Base-by-base conservation (phyloP, 2,113 vertebrate genomes). In the Nematolebias whitei region DNA sequence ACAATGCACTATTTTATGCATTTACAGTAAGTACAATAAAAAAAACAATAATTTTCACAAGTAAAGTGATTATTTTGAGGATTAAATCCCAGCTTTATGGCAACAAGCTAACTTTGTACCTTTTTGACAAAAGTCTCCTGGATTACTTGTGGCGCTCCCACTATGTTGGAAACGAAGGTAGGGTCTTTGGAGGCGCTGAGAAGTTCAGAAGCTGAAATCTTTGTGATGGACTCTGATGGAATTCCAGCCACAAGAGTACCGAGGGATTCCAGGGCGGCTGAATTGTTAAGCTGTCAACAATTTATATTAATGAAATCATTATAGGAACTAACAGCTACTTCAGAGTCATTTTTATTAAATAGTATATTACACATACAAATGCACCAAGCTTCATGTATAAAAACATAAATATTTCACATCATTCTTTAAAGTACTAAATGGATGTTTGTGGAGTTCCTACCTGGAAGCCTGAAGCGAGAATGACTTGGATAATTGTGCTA, bases 201-300 rank as follows among this genome's bases (percentile, higher is more conserved):
- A 0, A 89, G 72, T 40, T 83, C 61, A 50, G 84, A 50, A 2
- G 86, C 20, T 12, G 71, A 1, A 18, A 82, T 65, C 1, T 24
- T 54, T 22, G 57, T 22, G 7, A 89, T 50, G 10, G 10, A 19
- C 3, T 18, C 2, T 16, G 87, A 64, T 2, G 79, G 59, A 77
- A 89, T 13, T 7, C 90, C 90, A 44, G 12, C 32, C 19, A 90
- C n/a, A 11, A 90, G 79, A 0, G 78, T 52, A 6, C 90, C 87
- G 1, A 91, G 69, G 20, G 80, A 81, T 15, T 55, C 26, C 49
- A 89, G 54, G 26, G 75, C 53, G n/a, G 69, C 5, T 16, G 24
- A 29, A 1, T 4, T 83, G 76, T 58, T 68, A 35, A 88, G 51
- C 90, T 91, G 66, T 66, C 41, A 43, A 77, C 12, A 71, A 38